Evolutionary conservation across 1,140 invertebrate species (phyloP).

Genomic region (Bombus consobrinus): DNA sequence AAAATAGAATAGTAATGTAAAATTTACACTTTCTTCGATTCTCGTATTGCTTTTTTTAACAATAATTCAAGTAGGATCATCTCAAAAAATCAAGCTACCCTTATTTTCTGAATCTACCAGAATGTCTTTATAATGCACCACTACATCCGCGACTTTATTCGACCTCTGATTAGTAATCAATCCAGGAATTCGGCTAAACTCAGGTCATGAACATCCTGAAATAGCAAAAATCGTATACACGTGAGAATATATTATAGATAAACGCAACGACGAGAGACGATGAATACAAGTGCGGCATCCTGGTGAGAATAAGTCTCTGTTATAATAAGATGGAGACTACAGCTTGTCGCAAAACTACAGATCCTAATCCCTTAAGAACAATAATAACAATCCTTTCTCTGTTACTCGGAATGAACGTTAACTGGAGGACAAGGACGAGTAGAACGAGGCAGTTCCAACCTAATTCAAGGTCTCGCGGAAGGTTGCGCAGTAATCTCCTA

Average conservation of each 20-base stretch:
- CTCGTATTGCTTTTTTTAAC: not conserved
- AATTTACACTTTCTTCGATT: too few species aligned
- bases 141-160: not conserved
- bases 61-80: not conserved
- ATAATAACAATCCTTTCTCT: slow-evolving; percentile 82
- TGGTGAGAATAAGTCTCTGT: slow-evolving; percentile 72
- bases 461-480: slow-evolving; percentile 70
- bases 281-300: slow-evolving; percentile 57
- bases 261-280: slow-evolving; percentile 11
- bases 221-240: not conserved
- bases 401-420: slow-evolving; percentile 72
- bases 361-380: slow-evolving; percentile 82
- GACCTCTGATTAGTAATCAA: not conserved
- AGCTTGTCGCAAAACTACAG: slow-evolving; percentile 76
- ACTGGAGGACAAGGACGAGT: slow-evolving; percentile 52
- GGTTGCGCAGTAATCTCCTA: slow-evolving; percentile 72
- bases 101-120: not conserved
- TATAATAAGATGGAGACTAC: slow-evolving; percentile 77
- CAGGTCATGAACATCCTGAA: not conserved
- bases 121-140: not conserved
- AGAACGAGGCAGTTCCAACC: slow-evolving; percentile 56
- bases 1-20: too few species aligned
- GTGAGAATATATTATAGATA: not conserved
- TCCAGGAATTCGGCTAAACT: slow-evolving; percentile 2
- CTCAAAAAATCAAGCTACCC: not conserved